Conservation (phyloP, 2,888 invertebrate genomes). For the Epicampocera succincta region DNA sequence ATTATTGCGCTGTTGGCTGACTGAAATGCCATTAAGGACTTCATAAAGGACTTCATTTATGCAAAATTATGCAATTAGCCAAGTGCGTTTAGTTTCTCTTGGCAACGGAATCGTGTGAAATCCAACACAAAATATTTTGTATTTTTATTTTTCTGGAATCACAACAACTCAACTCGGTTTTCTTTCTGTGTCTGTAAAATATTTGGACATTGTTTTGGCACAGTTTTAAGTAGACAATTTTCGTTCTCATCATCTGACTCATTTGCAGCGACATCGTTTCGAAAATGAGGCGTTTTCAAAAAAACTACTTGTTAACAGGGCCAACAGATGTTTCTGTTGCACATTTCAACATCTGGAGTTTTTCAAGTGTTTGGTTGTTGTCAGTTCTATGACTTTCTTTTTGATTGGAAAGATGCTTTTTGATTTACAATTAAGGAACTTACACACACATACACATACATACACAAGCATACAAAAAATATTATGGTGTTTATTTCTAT, state of each 20-base stretch:
- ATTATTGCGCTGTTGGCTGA: not conserved
- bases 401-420: not conserved
- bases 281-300: not conserved
- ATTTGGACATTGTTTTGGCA: constrained; percentile 45
- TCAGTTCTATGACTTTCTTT: not conserved
- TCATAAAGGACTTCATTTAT: not conserved
- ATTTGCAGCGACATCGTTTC: constrained; percentile 18
- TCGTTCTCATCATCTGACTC: constrained; percentile 1
- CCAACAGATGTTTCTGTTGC: not conserved
- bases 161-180: constrained; percentile 14
- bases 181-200: constrained; percentile 17
- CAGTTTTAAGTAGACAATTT: constrained; percentile 1
- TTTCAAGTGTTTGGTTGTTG: not conserved
- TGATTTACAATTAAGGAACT: too few species aligned
- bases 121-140: not conserved
- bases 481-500: too few species aligned
- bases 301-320: constrained; percentile 15
- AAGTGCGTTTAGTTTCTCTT: not conserved
- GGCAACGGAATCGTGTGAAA: constrained; percentile 24
- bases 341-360: constrained; percentile 27
- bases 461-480: too few species aligned
- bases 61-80: too few species aligned
- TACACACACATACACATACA: too few species aligned
- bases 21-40: not conserved
- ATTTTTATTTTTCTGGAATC: constrained; percentile 9